phyloP scores from a whole-genome alignment of 2,888 invertebrate species.

The Frankliniella intonsa region DNA sequence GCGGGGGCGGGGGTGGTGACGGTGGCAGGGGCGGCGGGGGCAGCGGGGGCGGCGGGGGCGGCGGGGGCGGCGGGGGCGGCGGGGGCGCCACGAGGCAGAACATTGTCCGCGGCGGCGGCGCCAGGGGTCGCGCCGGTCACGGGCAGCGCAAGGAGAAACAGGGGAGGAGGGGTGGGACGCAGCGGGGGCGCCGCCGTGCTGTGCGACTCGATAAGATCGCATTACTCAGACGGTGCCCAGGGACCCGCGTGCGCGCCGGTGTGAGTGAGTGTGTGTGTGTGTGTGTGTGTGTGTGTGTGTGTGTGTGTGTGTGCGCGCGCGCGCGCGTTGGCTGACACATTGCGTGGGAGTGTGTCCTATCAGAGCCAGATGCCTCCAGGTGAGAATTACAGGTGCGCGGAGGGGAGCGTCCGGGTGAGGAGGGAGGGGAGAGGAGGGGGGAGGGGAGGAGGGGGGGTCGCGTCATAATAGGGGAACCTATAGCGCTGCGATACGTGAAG shows the following conservation, averaged over 20 bases:
- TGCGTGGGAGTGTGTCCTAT: constrained; percentile 21
- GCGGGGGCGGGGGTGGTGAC: too few relatives aligned
- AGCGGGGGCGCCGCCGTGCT: background rate
- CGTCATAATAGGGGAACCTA: background rate
- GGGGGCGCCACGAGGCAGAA: too few relatives aligned
- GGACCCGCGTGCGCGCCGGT: background rate
- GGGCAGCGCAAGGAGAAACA: too few relatives aligned
- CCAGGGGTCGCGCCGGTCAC: too few relatives aligned
- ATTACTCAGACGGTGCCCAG: background rate
- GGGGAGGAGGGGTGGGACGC: background rate
- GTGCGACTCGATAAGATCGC: constrained; percentile 15
- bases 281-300: background rate
- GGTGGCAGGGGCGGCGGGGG: too few relatives aligned
- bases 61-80: too few relatives aligned
- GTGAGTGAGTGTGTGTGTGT: too few relatives aligned
- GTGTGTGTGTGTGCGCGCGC: background rate
- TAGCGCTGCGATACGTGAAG: background rate
- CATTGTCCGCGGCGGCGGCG: too few relatives aligned
- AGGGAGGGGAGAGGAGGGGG: background rate
- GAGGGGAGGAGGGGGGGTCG: background rate
- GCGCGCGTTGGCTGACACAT: background rate
- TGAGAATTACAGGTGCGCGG: constrained; percentile 6
- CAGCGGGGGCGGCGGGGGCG: too few relatives aligned
- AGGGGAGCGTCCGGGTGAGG: background rate
- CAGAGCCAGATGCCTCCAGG: background rate